phyloP scores from a whole-genome alignment of 2,888 invertebrate genomes.

The Rotaria macrura region DNA sequence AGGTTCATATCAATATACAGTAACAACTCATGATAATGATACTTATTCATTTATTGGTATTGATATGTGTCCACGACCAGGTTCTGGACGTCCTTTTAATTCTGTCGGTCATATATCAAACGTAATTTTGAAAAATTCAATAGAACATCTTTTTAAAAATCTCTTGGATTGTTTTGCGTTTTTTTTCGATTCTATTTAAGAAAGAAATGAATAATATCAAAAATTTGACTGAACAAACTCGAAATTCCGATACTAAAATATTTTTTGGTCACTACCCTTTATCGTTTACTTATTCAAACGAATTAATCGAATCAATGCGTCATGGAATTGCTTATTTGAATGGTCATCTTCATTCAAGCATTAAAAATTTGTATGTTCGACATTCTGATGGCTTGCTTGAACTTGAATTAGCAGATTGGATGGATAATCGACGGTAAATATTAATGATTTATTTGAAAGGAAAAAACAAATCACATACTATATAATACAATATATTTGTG shows the following conservation, averaged over 20 bases:
- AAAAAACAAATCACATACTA: too few species aligned
- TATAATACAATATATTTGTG: too few species aligned
- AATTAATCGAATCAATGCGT: conserved; percentile 26
- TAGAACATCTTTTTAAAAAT: too few species aligned
- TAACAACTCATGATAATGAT: conserved; percentile 52
- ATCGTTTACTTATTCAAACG: conserved; percentile 63
- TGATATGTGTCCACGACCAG: conserved; percentile 76
- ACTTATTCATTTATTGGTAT: conserved; percentile 70
- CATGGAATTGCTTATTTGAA: conserved; percentile 68
- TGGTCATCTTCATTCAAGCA: conserved; percentile 77
- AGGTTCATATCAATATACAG: conserved; percentile 23
- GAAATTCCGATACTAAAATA: conserved; percentile 56
- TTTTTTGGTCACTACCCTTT: conserved; percentile 86
- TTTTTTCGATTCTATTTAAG: conserved; percentile 2
- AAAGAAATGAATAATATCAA: conserved; percentile 52
- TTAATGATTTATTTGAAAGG: too few species aligned
- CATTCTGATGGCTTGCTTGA: conserved; percentile 73
- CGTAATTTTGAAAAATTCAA: conserved; percentile 37
- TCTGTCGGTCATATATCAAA: conserved; percentile 61
- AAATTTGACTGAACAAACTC: conserved; percentile 49
- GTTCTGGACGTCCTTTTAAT: conserved; percentile 74
- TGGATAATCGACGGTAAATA: conserved; percentile 70
- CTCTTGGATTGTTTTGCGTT: too few species aligned
- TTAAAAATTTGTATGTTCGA: conserved; percentile 67
- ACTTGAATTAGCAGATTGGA: conserved; percentile 82